Base-by-base conservation (phyloP, 2,888 invertebrate species). In the Microchrysa polita region DNA sequence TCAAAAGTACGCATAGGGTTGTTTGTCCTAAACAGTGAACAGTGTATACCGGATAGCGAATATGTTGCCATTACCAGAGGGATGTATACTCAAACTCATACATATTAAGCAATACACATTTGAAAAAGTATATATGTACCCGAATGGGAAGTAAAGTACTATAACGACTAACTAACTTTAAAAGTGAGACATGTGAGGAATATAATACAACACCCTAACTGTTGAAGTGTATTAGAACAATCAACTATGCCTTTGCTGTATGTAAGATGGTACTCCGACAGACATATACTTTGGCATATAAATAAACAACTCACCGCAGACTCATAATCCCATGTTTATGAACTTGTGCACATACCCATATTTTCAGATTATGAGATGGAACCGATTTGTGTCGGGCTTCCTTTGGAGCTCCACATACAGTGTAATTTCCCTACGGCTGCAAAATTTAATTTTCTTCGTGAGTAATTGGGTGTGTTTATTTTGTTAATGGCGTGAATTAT, bases 261-360 rank as follows among this genome's bases (percentile, higher is more conserved):
- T 34, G 27, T 34, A 7, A 34, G 27, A 34, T 34, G 27, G 27
- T 7, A 48, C 48, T 48, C 48, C 40, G 34, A 7, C 16, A 61
- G 40, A 61, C 18, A 61, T n/a, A n/a, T 34, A 16, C 40, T 61
- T 40, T 61, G 34, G 5, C 1, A 20, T 16, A 61, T 61, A 61
- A 61, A 61, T 16, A 61, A 16, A 23, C 18, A 61, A 1, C 40
- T 42, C 16, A 42, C 61, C 61, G 40, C 61, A 61, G 61, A 34
- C 61, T 61, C 61, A 61, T 61, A 61, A 61, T 18, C 61, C 40
- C 9, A 40, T 61, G 61, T 61, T 61, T 61, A 61, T 61, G 42
- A 34, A 61, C 7, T 34, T 34, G 27, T 34, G 27, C 27, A 34
- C 27, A 34, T 34, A 34, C 27, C 27, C 27, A 34, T 59, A 27